Conservation (phyloP, 1,140 invertebrate genomes). For the Phortica variegata region DNA sequence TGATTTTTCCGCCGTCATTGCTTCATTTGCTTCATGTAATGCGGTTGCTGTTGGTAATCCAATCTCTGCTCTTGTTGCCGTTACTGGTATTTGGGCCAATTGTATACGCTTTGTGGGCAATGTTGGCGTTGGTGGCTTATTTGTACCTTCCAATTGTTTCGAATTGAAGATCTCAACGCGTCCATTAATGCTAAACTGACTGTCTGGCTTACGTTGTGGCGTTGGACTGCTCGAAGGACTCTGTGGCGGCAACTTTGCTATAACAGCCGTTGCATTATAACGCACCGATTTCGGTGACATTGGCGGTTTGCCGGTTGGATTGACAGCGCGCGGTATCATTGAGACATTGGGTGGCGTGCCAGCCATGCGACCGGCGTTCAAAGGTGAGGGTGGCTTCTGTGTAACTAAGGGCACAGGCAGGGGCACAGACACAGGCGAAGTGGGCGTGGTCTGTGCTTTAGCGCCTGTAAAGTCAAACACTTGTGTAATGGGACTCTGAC, state of each 20-base stretch:
- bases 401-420: neutral
- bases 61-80: slow-evolving; percentile 9
- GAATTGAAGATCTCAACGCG: slow-evolving; percentile 54
- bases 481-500: slow-evolving; percentile 30
- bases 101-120: slow-evolving; percentile 24
- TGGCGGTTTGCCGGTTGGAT: slow-evolving; percentile 42
- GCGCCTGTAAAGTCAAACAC: slow-evolving; percentile 38
- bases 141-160: slow-evolving; percentile 28
- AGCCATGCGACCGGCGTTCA: too few relatives aligned
- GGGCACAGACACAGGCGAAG: slow-evolving; percentile 1
- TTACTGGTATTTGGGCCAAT: neutral
- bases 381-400: slow-evolving; percentile 13
- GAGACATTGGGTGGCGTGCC: too few relatives aligned
- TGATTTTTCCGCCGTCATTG: neutral
- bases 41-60: neutral
- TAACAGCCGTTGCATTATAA: slow-evolving; percentile 2
- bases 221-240: slow-evolving; percentile 12
- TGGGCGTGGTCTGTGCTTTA: slow-evolving; percentile 3
- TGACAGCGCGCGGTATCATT: slow-evolving; percentile 36
- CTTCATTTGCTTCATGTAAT: neutral
- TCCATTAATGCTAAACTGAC: slow-evolving; percentile 46
- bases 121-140: slow-evolving; percentile 30
- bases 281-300: slow-evolving; percentile 48
- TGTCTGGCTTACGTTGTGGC: slow-evolving; percentile 13
- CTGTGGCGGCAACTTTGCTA: too few relatives aligned